Percentiles rank a stretch among this genome's conserved stretches.
These are phyloP conservation scores for Agelastica alni DNA, from an alignment of 2,888 invertebrate species.

Conservation along the genomic window DNA sequence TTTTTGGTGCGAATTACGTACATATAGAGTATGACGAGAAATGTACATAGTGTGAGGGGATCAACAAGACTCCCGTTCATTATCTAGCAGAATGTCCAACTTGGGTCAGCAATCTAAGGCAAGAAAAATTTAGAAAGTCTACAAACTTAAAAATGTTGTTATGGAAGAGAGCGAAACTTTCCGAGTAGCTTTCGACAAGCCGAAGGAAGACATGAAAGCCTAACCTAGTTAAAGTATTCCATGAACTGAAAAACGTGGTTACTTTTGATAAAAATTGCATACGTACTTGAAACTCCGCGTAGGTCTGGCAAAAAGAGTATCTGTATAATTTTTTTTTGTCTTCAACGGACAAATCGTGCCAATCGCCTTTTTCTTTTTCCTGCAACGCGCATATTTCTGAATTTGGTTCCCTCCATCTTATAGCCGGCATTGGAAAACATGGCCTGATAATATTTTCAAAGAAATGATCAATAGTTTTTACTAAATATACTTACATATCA, in stretches of 20 bases:
- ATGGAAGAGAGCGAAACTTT: too few species aligned
- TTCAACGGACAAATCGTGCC: constrained; percentile 83
- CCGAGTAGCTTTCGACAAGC: too few species aligned
- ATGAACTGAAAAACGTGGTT: not conserved
- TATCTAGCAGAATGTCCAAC: too few species aligned
- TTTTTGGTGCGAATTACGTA: too few species aligned
- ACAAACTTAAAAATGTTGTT: not conserved
- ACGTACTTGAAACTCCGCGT: constrained; percentile 71
- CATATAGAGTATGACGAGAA: too few species aligned
- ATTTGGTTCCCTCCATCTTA: constrained; percentile 77
- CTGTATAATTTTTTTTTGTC: constrained; percentile 94
- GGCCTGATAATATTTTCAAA: constrained; percentile 46
- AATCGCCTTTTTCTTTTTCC: constrained; percentile 92
- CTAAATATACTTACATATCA: constrained; percentile 58
- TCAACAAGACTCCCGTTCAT: too few species aligned
- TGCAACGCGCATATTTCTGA: constrained; percentile 77
- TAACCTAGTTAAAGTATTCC: not conserved
- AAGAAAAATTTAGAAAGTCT: not conserved
- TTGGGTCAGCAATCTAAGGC: too few species aligned
- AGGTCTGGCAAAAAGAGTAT: constrained; percentile 90
- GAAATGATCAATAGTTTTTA: not conserved
- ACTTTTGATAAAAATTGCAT: not conserved
- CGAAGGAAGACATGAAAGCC: not conserved
- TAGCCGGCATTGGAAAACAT: constrained; percentile 84
- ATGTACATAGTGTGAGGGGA: too few species aligned